These are phyloP conservation scores for Netelia melanura DNA, from an alignment of 2,888 invertebrate genomes.

Conservation along the genomic window DNA sequence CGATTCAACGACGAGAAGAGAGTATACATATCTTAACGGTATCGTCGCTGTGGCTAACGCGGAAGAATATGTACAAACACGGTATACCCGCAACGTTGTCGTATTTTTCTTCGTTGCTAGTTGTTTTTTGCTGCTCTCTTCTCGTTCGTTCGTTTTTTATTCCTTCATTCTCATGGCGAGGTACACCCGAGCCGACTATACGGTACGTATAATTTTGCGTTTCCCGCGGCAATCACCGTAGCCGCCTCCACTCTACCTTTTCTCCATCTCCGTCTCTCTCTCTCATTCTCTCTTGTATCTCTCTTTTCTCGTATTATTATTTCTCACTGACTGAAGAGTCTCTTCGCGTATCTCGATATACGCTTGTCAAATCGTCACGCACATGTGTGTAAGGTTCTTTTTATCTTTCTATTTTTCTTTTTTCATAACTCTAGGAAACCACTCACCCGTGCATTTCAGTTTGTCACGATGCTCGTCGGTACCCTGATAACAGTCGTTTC, in stretches of 20 bases:
- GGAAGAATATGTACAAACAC: constrained; percentile 57
- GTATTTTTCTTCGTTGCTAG: constrained; percentile 37
- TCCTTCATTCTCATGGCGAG: constrained; percentile 54
- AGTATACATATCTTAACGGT: constrained; percentile 68
- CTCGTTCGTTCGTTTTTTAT: constrained; percentile 11
- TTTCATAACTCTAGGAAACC: constrained; percentile 25
- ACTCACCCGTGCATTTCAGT: constrained; percentile 96
- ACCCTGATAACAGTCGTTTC: constrained; percentile 95
- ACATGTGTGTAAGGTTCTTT: constrained; percentile 8
- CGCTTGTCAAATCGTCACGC: neutral
- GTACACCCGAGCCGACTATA: constrained; percentile 28
- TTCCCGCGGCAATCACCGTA: constrained; percentile 69
- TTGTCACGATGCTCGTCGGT: constrained; percentile 95
- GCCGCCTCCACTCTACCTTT: constrained; percentile 47
- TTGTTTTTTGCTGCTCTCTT: constrained; percentile 22
- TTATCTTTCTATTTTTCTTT: neutral
- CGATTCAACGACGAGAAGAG: constrained; percentile 44
- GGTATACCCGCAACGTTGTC: constrained; percentile 29
- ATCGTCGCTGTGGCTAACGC: constrained; percentile 65
- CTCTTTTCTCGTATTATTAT: constrained; percentile 33
- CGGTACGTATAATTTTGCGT: constrained; percentile 64
- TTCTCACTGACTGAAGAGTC: constrained; percentile 28
- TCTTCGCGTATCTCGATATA: constrained; percentile 9
- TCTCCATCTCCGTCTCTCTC: constrained; percentile 27
- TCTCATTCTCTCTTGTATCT: constrained; percentile 26